phyloP scores from a whole-genome alignment of 2,797 vertebrate genomes.

The Centroberyx gerrardi region DNA sequence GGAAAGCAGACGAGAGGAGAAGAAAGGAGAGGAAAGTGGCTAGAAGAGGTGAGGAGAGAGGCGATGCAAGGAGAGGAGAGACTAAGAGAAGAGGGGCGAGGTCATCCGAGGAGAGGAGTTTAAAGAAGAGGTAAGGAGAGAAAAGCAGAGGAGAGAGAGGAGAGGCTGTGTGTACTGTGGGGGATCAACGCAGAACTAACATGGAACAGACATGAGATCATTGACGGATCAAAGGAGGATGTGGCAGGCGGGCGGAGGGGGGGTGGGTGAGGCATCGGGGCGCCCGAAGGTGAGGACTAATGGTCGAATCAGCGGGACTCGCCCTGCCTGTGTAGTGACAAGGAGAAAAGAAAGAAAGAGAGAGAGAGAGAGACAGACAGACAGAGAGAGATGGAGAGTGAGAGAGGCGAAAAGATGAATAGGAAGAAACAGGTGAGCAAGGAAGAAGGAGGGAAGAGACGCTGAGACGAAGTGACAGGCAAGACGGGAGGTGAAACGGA shows the following conservation, averaged over 20 bases:
- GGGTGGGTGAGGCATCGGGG: too few species aligned
- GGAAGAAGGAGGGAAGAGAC: not conserved
- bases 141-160: not conserved
- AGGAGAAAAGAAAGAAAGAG: conserved; percentile 8
- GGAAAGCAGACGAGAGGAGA: not conserved
- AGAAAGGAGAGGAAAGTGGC: too few species aligned
- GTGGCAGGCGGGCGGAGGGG: not conserved
- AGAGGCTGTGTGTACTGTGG: too few species aligned
- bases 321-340: conserved; percentile 16
- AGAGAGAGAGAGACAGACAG: not conserved
- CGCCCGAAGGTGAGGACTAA: not conserved
- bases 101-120: not conserved
- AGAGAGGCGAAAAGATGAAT: not conserved
- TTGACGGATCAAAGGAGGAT: not conserved
- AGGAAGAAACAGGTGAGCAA: not conserved
- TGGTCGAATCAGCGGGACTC: too few species aligned
- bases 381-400: not conserved
- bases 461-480: conserved; percentile 38
- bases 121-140: not conserved
- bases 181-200: not conserved
- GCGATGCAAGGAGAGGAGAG: not conserved
- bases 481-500: conserved; percentile 28
- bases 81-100: not conserved
- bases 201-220: not conserved
- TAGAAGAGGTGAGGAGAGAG: not conserved